These are phyloP conservation scores for Dinoponera quadriceps DNA, from an alignment of 1,140 invertebrate genomes.

Conservation along the genomic window DNA sequence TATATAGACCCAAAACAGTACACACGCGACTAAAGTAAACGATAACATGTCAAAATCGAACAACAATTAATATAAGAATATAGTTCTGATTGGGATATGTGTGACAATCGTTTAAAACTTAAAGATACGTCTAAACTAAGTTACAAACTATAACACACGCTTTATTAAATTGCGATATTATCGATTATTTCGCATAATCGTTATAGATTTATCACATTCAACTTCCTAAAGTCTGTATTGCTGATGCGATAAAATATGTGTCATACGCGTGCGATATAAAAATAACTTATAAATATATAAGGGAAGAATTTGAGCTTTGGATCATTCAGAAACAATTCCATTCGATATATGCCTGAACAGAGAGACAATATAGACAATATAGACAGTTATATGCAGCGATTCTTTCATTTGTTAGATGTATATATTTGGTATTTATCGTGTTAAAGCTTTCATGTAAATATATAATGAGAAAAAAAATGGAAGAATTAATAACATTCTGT, in stretches of 20 bases:
- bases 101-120: constrained; percentile 4
- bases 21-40: constrained; percentile 22
- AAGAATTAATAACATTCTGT: constrained; percentile 2
- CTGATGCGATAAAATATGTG: not conserved
- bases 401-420: not conserved
- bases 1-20: constrained; percentile 25
- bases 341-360: not conserved
- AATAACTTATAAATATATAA: constrained; percentile 42
- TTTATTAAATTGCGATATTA: not conserved
- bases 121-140: constrained; percentile 27
- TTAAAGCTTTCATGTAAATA: constrained; percentile 29
- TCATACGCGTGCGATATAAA: not conserved
- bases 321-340: not conserved
- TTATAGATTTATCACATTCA: constrained; percentile 27
- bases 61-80: constrained; percentile 38
- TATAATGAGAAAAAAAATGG: constrained; percentile 4
- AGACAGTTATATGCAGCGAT: constrained; percentile 1
- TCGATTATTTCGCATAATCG: not conserved
- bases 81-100: not conserved
- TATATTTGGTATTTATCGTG: constrained; percentile 20
- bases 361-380: not conserved
- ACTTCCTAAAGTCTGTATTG: constrained; percentile 39
- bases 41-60: constrained; percentile 22
- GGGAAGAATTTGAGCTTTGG: constrained; percentile 17
- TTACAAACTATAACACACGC: constrained; percentile 18